These are phyloP conservation scores for Barbus barbus DNA, from an alignment of 2,113 vertebrate genomes.

Conservation along the genomic window DNA sequence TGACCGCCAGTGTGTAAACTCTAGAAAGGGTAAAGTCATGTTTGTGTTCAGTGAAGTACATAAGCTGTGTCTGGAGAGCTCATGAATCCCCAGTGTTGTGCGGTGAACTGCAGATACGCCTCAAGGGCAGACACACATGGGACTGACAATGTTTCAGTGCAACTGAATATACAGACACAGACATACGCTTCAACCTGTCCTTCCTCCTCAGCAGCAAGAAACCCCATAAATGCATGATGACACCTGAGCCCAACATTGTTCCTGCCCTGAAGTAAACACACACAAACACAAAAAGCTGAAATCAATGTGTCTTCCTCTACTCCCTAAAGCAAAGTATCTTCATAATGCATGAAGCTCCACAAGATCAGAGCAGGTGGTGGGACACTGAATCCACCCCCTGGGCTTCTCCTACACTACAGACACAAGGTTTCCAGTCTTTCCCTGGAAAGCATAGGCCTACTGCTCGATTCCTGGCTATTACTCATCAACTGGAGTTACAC, in stretches of 20 bases:
- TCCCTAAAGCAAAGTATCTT: background rate
- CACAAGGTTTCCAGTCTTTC: background rate
- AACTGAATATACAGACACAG: background rate
- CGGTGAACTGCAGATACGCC: background rate
- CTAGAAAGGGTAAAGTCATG: background rate
- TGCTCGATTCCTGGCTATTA: background rate
- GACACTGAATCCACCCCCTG: slow-evolving; percentile 14
- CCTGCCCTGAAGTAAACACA: background rate
- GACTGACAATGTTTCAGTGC: slow-evolving; percentile 12
- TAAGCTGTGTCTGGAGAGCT: background rate
- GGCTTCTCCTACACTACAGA: background rate
- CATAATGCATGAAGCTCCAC: slow-evolving; percentile 31
- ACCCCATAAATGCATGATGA: slow-evolving; percentile 2
- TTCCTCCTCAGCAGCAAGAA: background rate
- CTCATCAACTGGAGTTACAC: background rate
- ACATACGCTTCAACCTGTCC: background rate
- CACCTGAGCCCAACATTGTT: background rate
- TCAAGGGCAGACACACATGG: background rate
- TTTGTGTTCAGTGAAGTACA: slow-evolving; percentile 6
- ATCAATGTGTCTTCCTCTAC: slow-evolving; percentile 18
- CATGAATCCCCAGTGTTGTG: background rate
- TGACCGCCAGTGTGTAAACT: background rate
- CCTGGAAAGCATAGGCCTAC: background rate
- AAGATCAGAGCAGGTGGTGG: background rate
- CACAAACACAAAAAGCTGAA: slow-evolving; percentile 2